Conservation (phyloP, 2,113 vertebrate species). For the Myiopsitta monachus region DNA sequence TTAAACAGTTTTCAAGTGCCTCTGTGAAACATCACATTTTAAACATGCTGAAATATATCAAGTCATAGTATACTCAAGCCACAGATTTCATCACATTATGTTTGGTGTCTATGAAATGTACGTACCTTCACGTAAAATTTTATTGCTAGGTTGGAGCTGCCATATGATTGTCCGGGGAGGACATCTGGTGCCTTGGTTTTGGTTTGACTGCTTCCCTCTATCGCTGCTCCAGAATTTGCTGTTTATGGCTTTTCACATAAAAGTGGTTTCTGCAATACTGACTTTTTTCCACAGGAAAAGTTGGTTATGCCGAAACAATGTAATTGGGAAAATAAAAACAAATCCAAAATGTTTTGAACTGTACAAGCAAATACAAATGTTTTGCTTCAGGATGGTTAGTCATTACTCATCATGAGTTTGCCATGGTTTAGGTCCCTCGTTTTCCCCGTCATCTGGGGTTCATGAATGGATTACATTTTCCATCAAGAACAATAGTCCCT, state of each 20-base stretch:
- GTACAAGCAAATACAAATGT: background rate
- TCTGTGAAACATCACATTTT: background rate
- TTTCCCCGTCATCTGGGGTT: background rate
- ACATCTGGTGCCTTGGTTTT: background rate
- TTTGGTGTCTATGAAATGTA: background rate
- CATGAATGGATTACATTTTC: background rate
- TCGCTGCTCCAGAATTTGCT: constrained; percentile 12
- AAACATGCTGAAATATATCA: background rate
- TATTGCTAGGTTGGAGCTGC: background rate
- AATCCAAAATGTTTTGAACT: constrained; percentile 13
- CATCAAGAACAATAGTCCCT: background rate
- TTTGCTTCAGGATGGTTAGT: background rate
- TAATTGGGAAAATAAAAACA: constrained; percentile 6
- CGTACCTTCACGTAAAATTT: background rate
- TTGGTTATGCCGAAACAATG: constrained; percentile 30
- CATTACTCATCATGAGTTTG: background rate
- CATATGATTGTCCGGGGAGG: background rate
- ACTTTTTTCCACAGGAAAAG: constrained; percentile 30
- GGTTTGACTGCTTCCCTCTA: background rate
- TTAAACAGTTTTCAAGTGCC: background rate
- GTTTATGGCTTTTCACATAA: background rate
- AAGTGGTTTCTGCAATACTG: background rate
- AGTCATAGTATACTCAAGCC: background rate
- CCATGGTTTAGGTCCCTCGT: background rate
- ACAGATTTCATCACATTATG: background rate